Conservation (phyloP, 2,888 invertebrate genomes). For the Euspilapteryx auroguttella region DNA sequence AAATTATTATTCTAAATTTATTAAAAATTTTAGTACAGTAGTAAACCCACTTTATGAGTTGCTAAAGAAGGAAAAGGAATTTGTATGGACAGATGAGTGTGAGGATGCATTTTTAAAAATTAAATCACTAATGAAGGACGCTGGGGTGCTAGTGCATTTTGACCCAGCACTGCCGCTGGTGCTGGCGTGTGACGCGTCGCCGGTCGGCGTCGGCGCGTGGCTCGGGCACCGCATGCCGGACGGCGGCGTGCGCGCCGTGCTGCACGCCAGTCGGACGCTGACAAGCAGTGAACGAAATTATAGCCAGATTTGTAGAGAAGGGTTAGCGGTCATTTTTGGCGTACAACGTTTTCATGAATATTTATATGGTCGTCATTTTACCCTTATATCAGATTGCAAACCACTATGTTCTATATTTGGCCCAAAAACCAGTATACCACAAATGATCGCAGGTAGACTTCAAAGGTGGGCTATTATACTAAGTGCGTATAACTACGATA, state of each 20-base stretch:
- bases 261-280: neutral
- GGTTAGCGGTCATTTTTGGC: neutral
- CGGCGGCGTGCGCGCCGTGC: conserved; percentile 1
- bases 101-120: neutral
- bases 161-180: neutral
- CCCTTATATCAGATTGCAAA: neutral
- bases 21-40: conserved; percentile 1
- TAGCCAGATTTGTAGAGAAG: conserved; percentile 1
- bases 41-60: neutral
- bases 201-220: conserved; percentile 1
- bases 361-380: neutral
- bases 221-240: too few relatives aligned
- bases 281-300: neutral
- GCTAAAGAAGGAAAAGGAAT: neutral
- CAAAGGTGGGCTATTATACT: conserved; percentile 2
- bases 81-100: neutral
- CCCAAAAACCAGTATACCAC: neutral
- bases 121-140: neutral
- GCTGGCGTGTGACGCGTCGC: conserved; percentile 1
- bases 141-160: conserved; percentile 1
- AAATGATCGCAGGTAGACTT: conserved; percentile 1
- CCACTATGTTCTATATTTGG: neutral
- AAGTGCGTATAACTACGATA: too few relatives aligned
- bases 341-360: neutral
- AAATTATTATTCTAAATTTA: conserved; percentile 2